These are phyloP conservation scores for Belgica antarctica DNA, from an alignment of 2,888 invertebrate genomes.

Conservation along the genomic window DNA sequence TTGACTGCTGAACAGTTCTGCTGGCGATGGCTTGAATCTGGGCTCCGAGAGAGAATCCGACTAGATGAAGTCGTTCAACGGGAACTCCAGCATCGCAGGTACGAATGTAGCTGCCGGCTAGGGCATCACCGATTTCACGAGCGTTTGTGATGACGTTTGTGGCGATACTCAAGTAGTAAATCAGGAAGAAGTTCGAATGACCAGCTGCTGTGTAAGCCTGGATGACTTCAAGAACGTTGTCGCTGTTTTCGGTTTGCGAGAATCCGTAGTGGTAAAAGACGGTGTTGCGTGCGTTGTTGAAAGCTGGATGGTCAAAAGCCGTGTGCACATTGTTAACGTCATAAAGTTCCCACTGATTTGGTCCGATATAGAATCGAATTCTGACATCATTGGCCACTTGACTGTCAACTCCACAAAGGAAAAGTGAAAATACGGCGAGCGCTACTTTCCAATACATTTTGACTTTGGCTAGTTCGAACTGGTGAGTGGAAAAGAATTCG, in stretches of 20 bases:
- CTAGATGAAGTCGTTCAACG: slow-evolving; percentile 2
- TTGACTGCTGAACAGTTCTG: background rate
- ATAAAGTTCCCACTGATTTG: background rate
- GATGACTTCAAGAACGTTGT: background rate
- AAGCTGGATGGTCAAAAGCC: background rate
- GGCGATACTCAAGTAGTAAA: slow-evolving; percentile 3
- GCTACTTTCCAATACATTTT: no score
- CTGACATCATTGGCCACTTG: background rate
- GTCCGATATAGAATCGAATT: slow-evolving; percentile 3
- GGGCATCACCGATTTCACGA: background rate
- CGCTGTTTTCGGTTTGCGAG: background rate
- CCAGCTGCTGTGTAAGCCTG: background rate
- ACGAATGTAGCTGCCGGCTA: background rate
- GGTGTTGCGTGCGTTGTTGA: background rate
- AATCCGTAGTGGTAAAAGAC: slow-evolving; percentile 34
- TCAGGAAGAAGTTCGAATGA: background rate
- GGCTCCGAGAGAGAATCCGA: slow-evolving; percentile 37
- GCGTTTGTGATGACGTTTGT: slow-evolving; percentile 16
- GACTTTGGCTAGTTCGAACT: no score
- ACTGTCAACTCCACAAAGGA: background rate
- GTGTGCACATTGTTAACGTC: background rate
- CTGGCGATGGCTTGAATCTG: slow-evolving; percentile 18
- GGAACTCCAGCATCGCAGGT: slow-evolving; percentile 16
- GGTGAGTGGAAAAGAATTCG: no score
- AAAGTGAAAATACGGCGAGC: no score